phyloP scores from a whole-genome alignment of 1,140 invertebrate species.

The Trinorchestia longiramus region DNA sequence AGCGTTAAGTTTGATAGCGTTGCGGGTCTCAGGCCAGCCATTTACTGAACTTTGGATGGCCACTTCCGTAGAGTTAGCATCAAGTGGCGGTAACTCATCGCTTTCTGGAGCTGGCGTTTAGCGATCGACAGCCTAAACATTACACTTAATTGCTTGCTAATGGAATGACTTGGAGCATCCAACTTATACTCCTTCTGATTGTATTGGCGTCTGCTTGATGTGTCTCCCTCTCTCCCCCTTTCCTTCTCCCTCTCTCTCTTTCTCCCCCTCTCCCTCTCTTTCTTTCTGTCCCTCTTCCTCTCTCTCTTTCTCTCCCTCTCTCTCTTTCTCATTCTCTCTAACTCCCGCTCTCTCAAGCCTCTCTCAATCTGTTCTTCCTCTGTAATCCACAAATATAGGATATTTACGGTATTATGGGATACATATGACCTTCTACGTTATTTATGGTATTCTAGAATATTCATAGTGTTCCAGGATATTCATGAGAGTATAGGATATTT shows the following conservation, averaged over 20 bases:
- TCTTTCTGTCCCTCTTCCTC: not conserved
- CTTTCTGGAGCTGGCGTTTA: not conserved
- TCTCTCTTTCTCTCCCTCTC: no score
- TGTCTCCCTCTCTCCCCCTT: not conserved
- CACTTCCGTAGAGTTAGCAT: not conserved
- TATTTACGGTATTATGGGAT: no score
- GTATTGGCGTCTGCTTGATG: not conserved
- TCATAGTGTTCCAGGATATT: no score
- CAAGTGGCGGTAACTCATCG: not conserved
- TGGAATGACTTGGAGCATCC: slow-evolving; percentile 41
- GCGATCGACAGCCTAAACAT: not conserved
- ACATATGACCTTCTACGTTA: no score
- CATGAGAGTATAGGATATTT: no score
- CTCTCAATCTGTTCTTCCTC: no score
- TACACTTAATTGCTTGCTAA: slow-evolving; percentile 55
- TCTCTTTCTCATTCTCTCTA: no score
- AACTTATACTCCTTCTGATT: slow-evolving; percentile 30
- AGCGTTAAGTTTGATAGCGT: slow-evolving; percentile 50
- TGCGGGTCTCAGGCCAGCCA: not conserved
- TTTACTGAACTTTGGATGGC: not conserved
- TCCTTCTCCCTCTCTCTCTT: slow-evolving; percentile 14
- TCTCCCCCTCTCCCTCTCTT: slow-evolving; percentile 23
- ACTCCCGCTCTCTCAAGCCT: no score
- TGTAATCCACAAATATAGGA: no score
- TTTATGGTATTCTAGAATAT: no score